These are phyloP conservation scores for Ladona fulva DNA, from an alignment of 1,140 invertebrate species.

Conservation along the genomic window DNA sequence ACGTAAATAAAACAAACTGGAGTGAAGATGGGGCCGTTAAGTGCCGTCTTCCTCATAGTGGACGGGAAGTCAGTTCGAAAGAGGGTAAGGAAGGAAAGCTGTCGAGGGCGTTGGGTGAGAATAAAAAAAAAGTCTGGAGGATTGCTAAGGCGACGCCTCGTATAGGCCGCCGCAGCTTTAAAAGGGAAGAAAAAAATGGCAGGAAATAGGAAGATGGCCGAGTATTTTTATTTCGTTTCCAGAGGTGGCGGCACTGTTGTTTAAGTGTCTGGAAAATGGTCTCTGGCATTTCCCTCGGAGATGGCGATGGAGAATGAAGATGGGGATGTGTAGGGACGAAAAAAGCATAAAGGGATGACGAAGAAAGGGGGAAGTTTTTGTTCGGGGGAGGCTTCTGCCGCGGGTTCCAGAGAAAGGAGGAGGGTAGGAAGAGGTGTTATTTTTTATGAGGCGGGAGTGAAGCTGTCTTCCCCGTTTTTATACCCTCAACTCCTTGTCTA, in stretches of 20 bases:
- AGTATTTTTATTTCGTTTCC: background rate
- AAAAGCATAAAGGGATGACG: background rate
- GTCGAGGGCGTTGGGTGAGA: background rate
- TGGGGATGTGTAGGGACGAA: background rate
- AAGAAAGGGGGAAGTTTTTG: background rate
- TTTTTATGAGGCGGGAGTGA: background rate
- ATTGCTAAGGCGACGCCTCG: background rate
- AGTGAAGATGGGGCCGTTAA: no score
- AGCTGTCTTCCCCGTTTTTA: background rate
- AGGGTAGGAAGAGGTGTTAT: background rate
- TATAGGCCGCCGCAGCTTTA: background rate
- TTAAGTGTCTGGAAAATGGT: slow-evolving; percentile 6
- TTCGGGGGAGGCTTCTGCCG: background rate
- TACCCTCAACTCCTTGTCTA: background rate
- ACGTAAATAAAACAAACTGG: no score
- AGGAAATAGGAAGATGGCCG: background rate
- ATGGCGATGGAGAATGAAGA: background rate
- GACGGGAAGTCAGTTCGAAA: no score
- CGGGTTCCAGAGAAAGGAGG: background rate
- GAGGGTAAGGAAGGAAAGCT: no score
- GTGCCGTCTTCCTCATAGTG: no score
- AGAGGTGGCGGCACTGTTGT: background rate
- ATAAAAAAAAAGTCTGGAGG: background rate
- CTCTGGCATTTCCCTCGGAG: background rate
- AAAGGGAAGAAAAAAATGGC: background rate